phyloP scores from a whole-genome alignment of 2,797 vertebrate genomes.

The Moxostoma hubbsi region DNA sequence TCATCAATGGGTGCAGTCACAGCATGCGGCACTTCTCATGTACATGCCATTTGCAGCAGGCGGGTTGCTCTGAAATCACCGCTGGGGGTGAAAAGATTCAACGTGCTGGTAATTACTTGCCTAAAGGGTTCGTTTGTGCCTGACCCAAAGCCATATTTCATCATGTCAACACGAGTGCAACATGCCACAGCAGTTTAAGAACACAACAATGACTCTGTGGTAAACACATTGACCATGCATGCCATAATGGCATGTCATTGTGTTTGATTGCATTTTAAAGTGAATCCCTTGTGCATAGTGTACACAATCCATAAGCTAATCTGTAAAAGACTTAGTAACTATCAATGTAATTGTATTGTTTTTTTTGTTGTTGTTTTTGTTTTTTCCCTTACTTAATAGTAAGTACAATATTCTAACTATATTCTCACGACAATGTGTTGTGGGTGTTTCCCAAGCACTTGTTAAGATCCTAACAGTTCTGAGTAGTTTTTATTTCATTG shows the following conservation, averaged over 20 bases:
- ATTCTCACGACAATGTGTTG: too few species aligned
- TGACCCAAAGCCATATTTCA: slow-evolving; percentile 56
- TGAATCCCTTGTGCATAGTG: neutral
- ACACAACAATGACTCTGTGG: slow-evolving; percentile 11
- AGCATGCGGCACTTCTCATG: slow-evolving; percentile 19
- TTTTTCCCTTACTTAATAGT: too few species aligned
- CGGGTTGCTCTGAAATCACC: neutral
- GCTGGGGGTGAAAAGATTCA: slow-evolving; percentile 56
- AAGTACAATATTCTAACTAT: too few species aligned
- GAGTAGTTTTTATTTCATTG: too few species aligned
- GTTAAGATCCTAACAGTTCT: too few species aligned
- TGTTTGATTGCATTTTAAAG: neutral
- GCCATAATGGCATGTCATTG: neutral
- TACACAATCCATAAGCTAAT: too few species aligned
- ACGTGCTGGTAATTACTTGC: slow-evolving; percentile 63
- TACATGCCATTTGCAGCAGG: neutral
- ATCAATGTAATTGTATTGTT: too few species aligned
- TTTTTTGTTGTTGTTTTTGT: too few species aligned
- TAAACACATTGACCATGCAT: slow-evolving; percentile 19
- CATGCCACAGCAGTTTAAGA: slow-evolving; percentile 51
- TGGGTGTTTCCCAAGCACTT: too few species aligned
- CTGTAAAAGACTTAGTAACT: too few species aligned
- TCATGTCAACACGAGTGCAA: slow-evolving; percentile 60
- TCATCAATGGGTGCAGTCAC: slow-evolving; percentile 58
- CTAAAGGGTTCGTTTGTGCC: slow-evolving; percentile 57